Conservation (phyloP, 1,140 invertebrate species). For the Leptopilina boulardi region DNA sequence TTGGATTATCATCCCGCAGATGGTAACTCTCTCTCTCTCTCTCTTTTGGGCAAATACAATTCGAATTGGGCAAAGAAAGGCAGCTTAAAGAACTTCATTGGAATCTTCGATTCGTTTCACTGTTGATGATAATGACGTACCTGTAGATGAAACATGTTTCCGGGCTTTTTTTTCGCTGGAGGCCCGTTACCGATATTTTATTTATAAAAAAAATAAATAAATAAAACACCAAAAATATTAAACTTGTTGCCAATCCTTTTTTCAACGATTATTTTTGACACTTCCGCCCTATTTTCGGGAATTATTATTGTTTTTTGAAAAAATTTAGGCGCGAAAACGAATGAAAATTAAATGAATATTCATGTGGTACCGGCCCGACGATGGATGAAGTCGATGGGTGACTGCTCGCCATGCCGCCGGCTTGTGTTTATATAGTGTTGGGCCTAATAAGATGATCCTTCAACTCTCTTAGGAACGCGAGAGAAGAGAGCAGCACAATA, state of each 20-base stretch:
- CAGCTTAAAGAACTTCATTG: slow-evolving; percentile 25
- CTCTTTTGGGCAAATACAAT: neutral
- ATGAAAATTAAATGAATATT: slow-evolving; percentile 48
- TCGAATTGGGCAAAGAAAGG: neutral
- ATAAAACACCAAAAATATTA: slow-evolving; percentile 47
- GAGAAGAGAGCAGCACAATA: slow-evolving; percentile 27
- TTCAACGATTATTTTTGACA: neutral
- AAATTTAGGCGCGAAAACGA: neutral
- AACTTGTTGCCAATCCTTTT: neutral
- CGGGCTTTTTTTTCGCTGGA: slow-evolving; percentile 49
- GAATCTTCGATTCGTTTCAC: too few species aligned
- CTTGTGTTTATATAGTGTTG: slow-evolving; percentile 76
- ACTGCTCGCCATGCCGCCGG: slow-evolving; percentile 70
- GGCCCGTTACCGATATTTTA: slow-evolving; percentile 42
- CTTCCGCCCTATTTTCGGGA: neutral
- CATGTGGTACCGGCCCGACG: slow-evolving; percentile 61
- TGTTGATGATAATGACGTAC: too few species aligned
- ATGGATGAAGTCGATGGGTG: slow-evolving; percentile 67
- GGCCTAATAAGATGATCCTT: slow-evolving; percentile 75
- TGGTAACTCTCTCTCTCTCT: neutral
- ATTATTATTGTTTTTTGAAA: too few species aligned
- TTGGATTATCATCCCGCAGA: neutral
- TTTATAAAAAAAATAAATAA: too few species aligned
- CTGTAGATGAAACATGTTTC: slow-evolving; percentile 60
- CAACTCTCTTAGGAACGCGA: slow-evolving; percentile 43